Evolutionary conservation across 2,888 invertebrate genomes (phyloP).

Genomic region (Ganaspis brasiliensis): DNA sequence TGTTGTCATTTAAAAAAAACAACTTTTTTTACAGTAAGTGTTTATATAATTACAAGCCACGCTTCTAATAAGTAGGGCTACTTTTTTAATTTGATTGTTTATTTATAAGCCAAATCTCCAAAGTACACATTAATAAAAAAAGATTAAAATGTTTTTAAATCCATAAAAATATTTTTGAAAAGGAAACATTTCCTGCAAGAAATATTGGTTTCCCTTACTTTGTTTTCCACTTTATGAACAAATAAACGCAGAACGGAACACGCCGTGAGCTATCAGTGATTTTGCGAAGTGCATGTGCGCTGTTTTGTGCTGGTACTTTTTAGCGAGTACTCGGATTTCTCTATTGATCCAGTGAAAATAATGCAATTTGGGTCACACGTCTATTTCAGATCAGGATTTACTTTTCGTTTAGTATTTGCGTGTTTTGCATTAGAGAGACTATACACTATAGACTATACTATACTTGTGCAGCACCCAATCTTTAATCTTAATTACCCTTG

Average conservation of each 20-base stretch:
- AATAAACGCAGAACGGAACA: background rate
- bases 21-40: too few relatives aligned
- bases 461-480: background rate
- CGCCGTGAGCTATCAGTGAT: background rate
- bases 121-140: too few relatives aligned
- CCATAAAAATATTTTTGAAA: too few relatives aligned
- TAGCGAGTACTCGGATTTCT: slow-evolving; percentile 12
- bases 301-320: slow-evolving; percentile 13
- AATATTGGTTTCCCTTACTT: slow-evolving; percentile 13
- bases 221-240: slow-evolving; percentile 6
- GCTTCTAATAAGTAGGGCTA: too few relatives aligned
- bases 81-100: too few relatives aligned
- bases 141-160: too few relatives aligned
- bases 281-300: background rate
- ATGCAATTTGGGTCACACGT: slow-evolving; percentile 30
- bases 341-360: slow-evolving; percentile 26
- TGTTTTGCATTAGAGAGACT: slow-evolving; percentile 3
- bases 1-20: too few relatives aligned
- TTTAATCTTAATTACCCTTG: slow-evolving; percentile 19
- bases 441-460: too few relatives aligned
- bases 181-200: too few relatives aligned
- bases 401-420: slow-evolving; percentile 22
- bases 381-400: slow-evolving; percentile 17
- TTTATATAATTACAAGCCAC: too few relatives aligned
- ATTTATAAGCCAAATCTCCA: too few relatives aligned